Evolutionary conservation across 2,113 vertebrate genomes (phyloP), one percentile per base, ranked within the genome.

Genomic region (Etia nguti): DNA sequence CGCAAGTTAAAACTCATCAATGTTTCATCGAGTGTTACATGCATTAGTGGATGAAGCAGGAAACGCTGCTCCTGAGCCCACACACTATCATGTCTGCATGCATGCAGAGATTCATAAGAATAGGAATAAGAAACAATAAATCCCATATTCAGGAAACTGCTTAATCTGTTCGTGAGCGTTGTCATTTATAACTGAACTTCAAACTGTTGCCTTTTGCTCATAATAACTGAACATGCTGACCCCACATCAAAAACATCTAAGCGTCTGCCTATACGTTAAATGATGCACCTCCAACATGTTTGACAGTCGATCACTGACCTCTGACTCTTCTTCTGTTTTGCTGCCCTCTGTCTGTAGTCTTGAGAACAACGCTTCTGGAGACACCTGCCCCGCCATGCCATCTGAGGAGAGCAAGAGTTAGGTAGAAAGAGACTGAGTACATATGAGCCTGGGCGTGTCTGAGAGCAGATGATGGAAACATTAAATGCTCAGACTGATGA

Each of bases 261-360:
- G 5, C 10, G 6, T n/a, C 43, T 16, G 43, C 15, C 2, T 48
- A 29, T 50, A 29, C 16, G 1, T 1, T 26, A 29, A 29, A 75
- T 20, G 26, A 75, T 1, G 43, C 43, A 75, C 43, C 70, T 8
- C 26, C 16, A 12, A 20, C 26, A 2, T 48, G 38, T 34, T 1
- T 75, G 22, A 29, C 57, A 20, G 56, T 10, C 62, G 48, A 46
- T 6, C n/a, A 85, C 96, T 95, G 50, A 99, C 98, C 97, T 99
- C 98, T 0, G 98, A 98, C 86, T 99, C 98, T 41, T 96, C 96
- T 88, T 99, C 98, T 0, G 97, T 97, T 89, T 96, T 98, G 94
- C 97, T 93, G 92, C 98, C 97, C 93, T 98, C 98, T 18, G 96
- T 93, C 94, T 98, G 97, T 83, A 99, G 96, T 43, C 98, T 97